Base-by-base conservation (phyloP, 2,113 vertebrate genomes). In the Ginglymostoma cirratum region DNA sequence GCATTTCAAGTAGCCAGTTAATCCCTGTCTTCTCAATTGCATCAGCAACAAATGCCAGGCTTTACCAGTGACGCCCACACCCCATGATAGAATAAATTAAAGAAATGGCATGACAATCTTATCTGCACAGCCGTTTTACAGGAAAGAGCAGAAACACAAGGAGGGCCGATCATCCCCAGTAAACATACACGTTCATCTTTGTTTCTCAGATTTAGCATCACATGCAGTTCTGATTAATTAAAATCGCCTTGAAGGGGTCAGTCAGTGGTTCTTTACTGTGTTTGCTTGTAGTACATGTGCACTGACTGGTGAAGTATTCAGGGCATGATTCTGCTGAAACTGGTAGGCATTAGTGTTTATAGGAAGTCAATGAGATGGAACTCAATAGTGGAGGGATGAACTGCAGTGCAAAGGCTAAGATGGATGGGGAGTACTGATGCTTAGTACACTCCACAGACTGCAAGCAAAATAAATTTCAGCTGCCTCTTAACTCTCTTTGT, bases 361-460 rank as follows among this genome's bases (percentile, higher is more conserved):
- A 95, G 94, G 94, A 95, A 95, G 94, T 95, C 94, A 95, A 95
- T 95, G 94, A 95, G 94, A 95, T 95, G 94, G 94, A 95, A 95
- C 94, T 95, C 94, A 72, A 95, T 95, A 72, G 24, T 34, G 45
- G 94, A 95, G 94, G 69, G 94, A 48, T 72, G 94, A 95, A 95
- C 94, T 95, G 94, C 94, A 72, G 69, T 42, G 42, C 67, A 72
- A 76, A 95, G 94, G 94, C 94, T 48, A 95, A 95, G 94, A 95
- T 76, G 94, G 94, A 95, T 95, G 67, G 94, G 94, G 94, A 95
- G 94, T 95, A 95, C 67, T 95, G 67, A 72, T 95, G 94, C 94
- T 70, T 95, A 95, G 94, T 72, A 48, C 94, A 95, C 94, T 95
- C 55, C 94, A 95, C 94, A 95, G 94, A 52, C 69, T 95, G 94